Evolutionary conservation across 2,113 vertebrate species (phyloP).

Genomic region (Epinephelus cyanopodus): DNA sequence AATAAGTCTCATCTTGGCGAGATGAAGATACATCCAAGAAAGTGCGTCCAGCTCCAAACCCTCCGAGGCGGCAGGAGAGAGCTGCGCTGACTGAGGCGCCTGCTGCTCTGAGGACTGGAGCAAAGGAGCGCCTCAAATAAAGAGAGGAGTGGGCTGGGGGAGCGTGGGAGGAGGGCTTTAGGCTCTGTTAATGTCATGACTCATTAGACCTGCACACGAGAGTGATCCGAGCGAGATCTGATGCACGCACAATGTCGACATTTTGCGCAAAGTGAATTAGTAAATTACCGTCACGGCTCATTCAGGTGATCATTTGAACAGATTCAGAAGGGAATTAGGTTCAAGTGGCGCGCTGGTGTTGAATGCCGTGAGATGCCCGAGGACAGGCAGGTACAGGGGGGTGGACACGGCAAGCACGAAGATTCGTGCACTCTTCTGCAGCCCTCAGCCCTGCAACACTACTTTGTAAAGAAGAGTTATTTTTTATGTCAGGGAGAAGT

Average conservation of each 20-base stretch:
- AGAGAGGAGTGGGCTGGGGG: conserved; percentile 61
- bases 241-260: conserved; percentile 30
- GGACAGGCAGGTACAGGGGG: neutral
- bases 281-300: conserved; percentile 55
- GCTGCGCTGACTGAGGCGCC: conserved; percentile 61
- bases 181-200: conserved; percentile 74
- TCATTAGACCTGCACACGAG: conserved; percentile 67
- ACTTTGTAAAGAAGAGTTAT: neutral
- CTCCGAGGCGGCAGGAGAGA: conserved; percentile 44
- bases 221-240: conserved; percentile 28
- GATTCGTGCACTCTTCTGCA: neutral
- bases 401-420: conserved; percentile 17
- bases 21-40: conserved; percentile 19
- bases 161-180: conserved; percentile 73
- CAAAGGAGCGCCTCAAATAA: conserved; percentile 68
- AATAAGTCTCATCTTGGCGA: conserved; percentile 74
- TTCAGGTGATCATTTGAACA: conserved; percentile 42
- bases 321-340: neutral
- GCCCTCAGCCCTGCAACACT: neutral
- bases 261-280: conserved; percentile 7
- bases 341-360: neutral
- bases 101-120: conserved; percentile 67
- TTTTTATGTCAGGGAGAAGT: neutral
- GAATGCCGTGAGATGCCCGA: conserved; percentile 34
- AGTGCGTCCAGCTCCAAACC: conserved; percentile 24